A percentile compares a stretch with the other conserved stretches of the same genome.
Evolutionary conservation across 2,797 vertebrate species (phyloP).

Genomic region (Acomys russatus): DNA sequence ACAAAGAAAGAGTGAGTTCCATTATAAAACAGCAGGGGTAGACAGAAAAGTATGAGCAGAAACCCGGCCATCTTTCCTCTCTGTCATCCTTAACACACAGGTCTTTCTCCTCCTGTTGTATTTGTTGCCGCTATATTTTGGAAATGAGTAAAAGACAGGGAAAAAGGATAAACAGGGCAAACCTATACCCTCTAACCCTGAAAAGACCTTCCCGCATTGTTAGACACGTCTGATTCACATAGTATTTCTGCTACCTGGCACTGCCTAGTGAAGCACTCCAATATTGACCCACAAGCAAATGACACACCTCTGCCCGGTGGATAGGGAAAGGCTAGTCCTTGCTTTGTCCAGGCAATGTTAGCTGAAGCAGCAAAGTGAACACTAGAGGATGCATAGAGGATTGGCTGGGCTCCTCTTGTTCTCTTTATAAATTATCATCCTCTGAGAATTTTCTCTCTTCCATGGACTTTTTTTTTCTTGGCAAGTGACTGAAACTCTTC

Average conservation of each 20-base stretch:
- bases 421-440: neutral
- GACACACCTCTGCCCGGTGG: neutral
- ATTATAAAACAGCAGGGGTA: neutral
- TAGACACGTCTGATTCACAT: neutral
- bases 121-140: neutral
- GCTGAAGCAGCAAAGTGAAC: rapidly evolving
- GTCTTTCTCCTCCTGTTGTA: neutral
- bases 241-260: neutral
- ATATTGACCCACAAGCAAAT: neutral
- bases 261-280: neutral
- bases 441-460: neutral
- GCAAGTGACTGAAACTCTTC: neutral
- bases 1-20: neutral
- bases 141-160: neutral
- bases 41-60: neutral
- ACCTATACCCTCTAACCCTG: neutral
- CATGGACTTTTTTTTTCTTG: neutral
- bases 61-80: neutral
- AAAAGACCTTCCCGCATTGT: neutral
- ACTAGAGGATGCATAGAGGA: neutral
- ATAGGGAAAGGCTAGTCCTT: neutral
- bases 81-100: neutral
- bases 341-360: neutral
- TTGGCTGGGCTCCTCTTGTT: neutral
- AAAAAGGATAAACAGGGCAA: neutral